A percentile compares a stretch with the other conserved stretches of the same genome.
phyloP scores from a whole-genome alignment of 2,888 invertebrate species.

The Hylaea fasciaria region DNA sequence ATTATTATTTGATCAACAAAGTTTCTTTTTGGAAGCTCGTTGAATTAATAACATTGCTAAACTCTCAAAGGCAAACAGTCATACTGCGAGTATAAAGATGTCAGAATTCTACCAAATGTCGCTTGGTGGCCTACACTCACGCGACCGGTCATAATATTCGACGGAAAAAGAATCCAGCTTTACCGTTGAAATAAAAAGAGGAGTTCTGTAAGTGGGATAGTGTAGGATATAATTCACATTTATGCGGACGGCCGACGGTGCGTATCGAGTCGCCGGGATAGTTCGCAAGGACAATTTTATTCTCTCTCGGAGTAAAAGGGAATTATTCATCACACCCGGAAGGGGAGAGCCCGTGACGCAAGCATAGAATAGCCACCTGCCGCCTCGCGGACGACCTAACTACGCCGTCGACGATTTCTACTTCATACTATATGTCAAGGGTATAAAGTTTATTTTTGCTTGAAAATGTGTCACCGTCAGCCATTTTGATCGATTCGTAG shows the following conservation, averaged over 20 bases:
- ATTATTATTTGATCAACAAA: no score
- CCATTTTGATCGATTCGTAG: constrained; percentile 68
- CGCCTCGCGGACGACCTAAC: constrained; percentile 56
- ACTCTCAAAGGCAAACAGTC: no score
- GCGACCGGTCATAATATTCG: constrained; percentile 65
- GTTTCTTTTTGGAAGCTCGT: no score
- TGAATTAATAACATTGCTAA: no score
- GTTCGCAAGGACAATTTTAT: constrained; percentile 80
- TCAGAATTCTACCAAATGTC: neutral
- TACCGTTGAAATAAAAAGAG: constrained; percentile 78
- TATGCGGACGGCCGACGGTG: constrained; percentile 77
- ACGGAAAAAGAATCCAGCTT: constrained; percentile 74
- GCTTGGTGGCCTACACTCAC: constrained; percentile 37
- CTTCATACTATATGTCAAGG: constrained; percentile 39
- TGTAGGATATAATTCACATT: constrained; percentile 82
- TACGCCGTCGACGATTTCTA: constrained; percentile 29
- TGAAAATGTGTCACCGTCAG: constrained; percentile 37
- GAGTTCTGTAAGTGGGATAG: constrained; percentile 78
- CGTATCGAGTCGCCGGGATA: constrained; percentile 81
- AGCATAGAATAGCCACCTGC: constrained; percentile 80
- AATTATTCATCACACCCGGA: constrained; percentile 86
- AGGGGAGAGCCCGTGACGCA: constrained; percentile 84
- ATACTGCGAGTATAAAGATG: neutral
- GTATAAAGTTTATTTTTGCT: constrained; percentile 48
- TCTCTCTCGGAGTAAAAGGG: constrained; percentile 81